Evolutionary conservation across 2,113 vertebrate genomes (phyloP).

Genomic region (Synodontis membranacea): DNA sequence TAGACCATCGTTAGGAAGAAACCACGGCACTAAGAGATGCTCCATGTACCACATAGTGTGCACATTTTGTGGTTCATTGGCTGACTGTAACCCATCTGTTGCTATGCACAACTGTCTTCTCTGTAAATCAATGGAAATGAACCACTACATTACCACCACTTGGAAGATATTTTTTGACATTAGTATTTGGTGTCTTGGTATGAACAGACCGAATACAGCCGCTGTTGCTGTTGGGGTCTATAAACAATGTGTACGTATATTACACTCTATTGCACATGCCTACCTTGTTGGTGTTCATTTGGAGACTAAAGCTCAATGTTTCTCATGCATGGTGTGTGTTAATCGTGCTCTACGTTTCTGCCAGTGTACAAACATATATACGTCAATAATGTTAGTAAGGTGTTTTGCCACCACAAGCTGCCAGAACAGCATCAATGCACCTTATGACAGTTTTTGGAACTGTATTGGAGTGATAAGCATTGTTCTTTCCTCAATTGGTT

Average conservation of each 20-base stretch:
- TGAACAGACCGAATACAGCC: neutral
- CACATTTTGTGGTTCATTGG: neutral
- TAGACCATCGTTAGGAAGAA: neutral
- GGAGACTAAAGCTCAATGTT: neutral
- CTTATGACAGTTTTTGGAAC: too few relatives aligned
- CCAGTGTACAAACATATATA: too few relatives aligned
- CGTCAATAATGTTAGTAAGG: too few relatives aligned
- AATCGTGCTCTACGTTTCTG: too few relatives aligned
- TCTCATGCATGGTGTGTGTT: neutral
- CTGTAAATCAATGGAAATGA: neutral
- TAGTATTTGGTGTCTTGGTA: neutral
- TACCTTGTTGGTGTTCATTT: neutral
- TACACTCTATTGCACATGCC: neutral
- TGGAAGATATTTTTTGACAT: neutral
- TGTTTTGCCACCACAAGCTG: too few relatives aligned
- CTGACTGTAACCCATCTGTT: neutral
- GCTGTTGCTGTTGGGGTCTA: neutral
- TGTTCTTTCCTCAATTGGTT: too few relatives aligned
- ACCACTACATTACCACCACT: neutral
- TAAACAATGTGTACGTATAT: neutral
- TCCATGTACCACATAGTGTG: neutral
- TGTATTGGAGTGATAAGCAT: too few relatives aligned
- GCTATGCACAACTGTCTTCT: neutral
- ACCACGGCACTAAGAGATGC: neutral
- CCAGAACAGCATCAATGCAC: too few relatives aligned